These are phyloP conservation scores for Pardosa pseudoannulata DNA, from an alignment of 2,888 invertebrate genomes.

Conservation along the genomic window DNA sequence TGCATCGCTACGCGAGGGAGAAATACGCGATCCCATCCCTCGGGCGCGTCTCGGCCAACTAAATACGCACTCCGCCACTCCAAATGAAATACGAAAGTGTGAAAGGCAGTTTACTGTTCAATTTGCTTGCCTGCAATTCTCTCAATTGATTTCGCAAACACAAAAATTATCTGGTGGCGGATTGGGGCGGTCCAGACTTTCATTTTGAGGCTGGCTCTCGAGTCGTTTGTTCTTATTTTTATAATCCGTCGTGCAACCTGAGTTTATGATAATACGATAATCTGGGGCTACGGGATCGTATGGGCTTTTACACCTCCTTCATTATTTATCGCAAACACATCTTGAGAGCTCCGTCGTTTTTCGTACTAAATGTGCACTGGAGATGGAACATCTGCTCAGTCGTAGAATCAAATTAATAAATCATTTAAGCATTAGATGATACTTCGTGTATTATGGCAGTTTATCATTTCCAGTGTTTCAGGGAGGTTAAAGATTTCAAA, in stretches of 20 bases:
- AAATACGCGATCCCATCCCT: not conserved
- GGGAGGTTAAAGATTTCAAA: no score
- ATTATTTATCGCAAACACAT: no score
- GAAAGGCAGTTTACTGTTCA: not conserved
- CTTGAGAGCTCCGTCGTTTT: no score
- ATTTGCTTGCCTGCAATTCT: not conserved
- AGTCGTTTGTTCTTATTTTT: not conserved
- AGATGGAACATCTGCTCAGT: no score
- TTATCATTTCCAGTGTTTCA: no score
- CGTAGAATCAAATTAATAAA: no score
- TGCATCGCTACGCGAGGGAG: not conserved
- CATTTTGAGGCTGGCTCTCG: not conserved
- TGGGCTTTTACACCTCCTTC: not conserved
- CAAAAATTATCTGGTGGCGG: not conserved
- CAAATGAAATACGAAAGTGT: not conserved
- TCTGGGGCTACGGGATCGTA: not conserved
- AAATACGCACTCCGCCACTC: not conserved
- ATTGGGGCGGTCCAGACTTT: not conserved
- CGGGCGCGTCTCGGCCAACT: not conserved
- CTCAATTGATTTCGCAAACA: conserved; percentile 5
- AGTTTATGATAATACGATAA: not conserved
- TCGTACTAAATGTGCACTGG: no score
- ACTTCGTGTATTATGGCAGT: no score
- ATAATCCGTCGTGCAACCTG: not conserved
- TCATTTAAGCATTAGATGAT: no score